These are phyloP conservation scores for Coregonus ussuriensis DNA, from an alignment of 2,797 vertebrate species.

Conservation along the genomic window DNA sequence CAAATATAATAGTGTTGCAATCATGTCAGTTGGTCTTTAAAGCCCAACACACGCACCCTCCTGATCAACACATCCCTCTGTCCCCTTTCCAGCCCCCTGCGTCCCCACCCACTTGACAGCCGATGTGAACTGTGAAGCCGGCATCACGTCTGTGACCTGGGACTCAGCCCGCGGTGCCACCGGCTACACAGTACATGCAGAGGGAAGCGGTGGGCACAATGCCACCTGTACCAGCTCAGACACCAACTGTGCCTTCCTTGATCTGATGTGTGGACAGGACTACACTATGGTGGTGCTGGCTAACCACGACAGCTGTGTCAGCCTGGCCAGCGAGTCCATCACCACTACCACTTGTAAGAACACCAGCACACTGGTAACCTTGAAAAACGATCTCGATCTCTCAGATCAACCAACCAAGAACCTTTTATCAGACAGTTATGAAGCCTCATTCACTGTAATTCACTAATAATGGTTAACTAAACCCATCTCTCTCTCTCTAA, in stretches of 20 bases:
- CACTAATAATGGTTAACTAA: neutral
- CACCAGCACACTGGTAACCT: neutral
- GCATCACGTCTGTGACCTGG: slow-evolving; percentile 69
- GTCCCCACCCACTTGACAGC: slow-evolving; percentile 58
- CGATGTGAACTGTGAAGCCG: slow-evolving; percentile 55
- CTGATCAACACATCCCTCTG: neutral
- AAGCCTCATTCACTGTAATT: neutral
- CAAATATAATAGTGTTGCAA: no score
- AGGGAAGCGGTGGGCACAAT: slow-evolving; percentile 48
- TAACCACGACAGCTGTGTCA: slow-evolving; percentile 52
- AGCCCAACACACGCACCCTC: neutral
- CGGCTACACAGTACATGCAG: slow-evolving; percentile 62
- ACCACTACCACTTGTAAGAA: slow-evolving; percentile 62
- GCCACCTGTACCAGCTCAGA: slow-evolving; percentile 47
- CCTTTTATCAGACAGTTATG: neutral
- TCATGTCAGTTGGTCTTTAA: neutral
- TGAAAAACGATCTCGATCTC: neutral
- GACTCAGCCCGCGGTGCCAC: slow-evolving; percentile 60
- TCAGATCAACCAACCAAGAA: neutral
- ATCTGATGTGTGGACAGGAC: slow-evolving; percentile 73
- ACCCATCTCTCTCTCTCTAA: neutral
- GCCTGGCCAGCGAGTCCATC: slow-evolving; percentile 54
- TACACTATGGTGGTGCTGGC: slow-evolving; percentile 72
- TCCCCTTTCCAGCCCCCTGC: slow-evolving; percentile 69
- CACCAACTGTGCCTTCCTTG: slow-evolving; percentile 60